A percentile compares a stretch with the other conserved stretches of the same genome.
phyloP scores from a whole-genome alignment of 2,888 invertebrate species.

The Girardia tigrina region DNA sequence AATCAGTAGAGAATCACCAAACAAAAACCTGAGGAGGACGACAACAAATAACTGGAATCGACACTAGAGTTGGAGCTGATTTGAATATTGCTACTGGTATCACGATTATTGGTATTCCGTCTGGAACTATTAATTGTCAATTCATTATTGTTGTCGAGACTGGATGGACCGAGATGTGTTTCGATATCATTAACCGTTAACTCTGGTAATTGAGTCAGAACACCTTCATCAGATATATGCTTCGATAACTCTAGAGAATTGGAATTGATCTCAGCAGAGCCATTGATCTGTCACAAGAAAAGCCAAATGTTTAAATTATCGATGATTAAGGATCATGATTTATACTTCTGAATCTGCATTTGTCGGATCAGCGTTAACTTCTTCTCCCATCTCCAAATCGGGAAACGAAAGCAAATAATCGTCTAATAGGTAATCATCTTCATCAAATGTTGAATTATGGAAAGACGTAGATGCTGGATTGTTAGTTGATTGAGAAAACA shows the following conservation, averaged over 20 bases:
- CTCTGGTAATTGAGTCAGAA: conserved; percentile 24
- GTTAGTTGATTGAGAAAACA: neutral
- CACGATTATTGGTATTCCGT: neutral
- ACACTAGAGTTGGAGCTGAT: neutral
- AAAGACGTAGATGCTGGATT: neutral
- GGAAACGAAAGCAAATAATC: neutral
- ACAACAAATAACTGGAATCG: neutral
- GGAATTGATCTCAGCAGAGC: conserved; percentile 30
- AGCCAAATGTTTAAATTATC: too few relatives aligned
- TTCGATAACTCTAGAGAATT: conserved; percentile 36
- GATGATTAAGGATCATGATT: neutral
- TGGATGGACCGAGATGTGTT: conserved; percentile 27
- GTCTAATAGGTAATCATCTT: conserved; percentile 3
- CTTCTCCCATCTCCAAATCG: neutral
- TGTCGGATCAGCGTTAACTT: neutral
- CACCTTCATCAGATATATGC: conserved; percentile 34
- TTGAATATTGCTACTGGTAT: neutral
- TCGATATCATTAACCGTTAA: conserved; percentile 31
- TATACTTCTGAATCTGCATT: neutral
- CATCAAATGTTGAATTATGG: neutral
- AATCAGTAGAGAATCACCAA: neutral
- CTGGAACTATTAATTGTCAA: neutral
- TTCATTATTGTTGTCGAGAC: neutral
- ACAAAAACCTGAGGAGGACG: neutral
- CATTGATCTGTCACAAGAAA: neutral